These are phyloP conservation scores for Thelaira solivaga DNA, from an alignment of 2,888 invertebrate species.

Conservation along the genomic window DNA sequence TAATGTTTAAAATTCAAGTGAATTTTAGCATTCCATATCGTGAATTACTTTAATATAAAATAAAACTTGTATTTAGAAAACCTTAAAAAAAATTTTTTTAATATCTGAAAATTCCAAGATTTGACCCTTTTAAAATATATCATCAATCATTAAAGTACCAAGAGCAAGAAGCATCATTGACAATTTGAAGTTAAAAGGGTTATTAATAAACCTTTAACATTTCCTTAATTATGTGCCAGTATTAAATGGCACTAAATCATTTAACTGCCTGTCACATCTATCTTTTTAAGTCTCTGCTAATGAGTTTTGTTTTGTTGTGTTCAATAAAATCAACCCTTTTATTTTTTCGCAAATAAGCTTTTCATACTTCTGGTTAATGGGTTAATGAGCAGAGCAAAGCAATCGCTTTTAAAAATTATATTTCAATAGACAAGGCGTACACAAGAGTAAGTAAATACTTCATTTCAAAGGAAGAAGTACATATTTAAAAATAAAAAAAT, in stretches of 20 bases:
- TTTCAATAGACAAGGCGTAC: slow-evolving; percentile 13
- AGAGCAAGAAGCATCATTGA: no score
- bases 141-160: no score
- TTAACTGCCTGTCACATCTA: background rate
- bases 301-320: slow-evolving; percentile 12
- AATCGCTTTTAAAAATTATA: slow-evolving; percentile 16
- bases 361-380: slow-evolving; percentile 22
- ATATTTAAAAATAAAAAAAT: background rate
- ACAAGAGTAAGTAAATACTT: slow-evolving; percentile 16
- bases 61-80: no score
- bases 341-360: background rate
- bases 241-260: slow-evolving; percentile 3
- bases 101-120: no score
- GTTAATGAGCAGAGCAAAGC: slow-evolving; percentile 29
- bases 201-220: background rate
- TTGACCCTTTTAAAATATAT: no score
- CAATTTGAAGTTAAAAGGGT: no score
- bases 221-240: background rate
- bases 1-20: no score
- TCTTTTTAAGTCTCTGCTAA: background rate
- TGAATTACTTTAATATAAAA: no score
- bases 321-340: slow-evolving; percentile 22
- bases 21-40: no score
- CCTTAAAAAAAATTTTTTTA: no score
- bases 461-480: background rate